Base-by-base conservation (phyloP, 2,113 vertebrate genomes). In the Columbina picui region DNA sequence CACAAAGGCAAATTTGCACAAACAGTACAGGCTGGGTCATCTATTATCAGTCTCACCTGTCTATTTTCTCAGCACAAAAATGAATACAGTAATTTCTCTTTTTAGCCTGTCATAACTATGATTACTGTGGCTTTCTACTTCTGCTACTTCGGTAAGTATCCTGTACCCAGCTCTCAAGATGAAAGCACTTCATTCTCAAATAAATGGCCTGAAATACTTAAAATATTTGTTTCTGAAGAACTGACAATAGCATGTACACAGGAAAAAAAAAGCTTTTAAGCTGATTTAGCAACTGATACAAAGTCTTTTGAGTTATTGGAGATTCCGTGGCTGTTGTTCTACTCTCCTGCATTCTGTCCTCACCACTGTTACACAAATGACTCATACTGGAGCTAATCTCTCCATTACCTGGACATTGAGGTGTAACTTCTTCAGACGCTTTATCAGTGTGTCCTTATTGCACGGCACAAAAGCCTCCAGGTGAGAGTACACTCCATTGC, bases 401-500 rank as follows among this genome's bases (percentile, higher is more conserved):
- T 14, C 68, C 0, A 55, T 89, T 97, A 99, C 99, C 99, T 99
- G 99, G 30, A 99, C 98, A 60, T 99, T 99, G 96, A 99, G 99
- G 93, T 99, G 99, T 49, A 99, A 96, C 97, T 99, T 99, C 98
- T 99, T 99, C n/a, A 99, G 98, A 57, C 99, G 99, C 97, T 99
- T 99, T 82, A 99, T 99, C 96, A 99, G 97, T 30, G 99, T 99
- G 89, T 99, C 99, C 96, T 99, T 99, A 97, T 99, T 99, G 97
- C 99, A 99, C 30, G 99, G 99, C 91, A 99, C 99, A 32, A 99
- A 99, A 93, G 99, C 99, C 98, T 99, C 99, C 60, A 99, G 98
- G 95, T 99, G 99, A 34, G 98, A 98, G 96, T 99, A 99, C 34
- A 99, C 98, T 4, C 98, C 98, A 19, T 97, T 97, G 25, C 99